A percentile compares a stretch with the other conserved stretches of the same genome.
Conservation (phyloP, 2,888 invertebrate genomes). For the Cyclophora albipunctata region DNA sequence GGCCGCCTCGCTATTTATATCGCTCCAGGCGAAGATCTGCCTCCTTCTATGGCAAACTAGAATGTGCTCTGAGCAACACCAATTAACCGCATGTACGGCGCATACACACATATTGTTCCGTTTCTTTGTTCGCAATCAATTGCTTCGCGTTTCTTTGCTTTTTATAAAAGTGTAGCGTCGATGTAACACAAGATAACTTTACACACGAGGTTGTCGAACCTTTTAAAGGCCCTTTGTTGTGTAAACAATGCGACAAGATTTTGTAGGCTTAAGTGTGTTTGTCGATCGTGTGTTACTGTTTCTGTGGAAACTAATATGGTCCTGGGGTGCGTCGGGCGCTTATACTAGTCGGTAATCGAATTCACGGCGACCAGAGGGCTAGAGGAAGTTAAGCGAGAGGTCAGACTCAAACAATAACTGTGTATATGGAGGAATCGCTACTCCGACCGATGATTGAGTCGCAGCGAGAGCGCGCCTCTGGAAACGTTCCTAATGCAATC, state of each 20-base stretch:
- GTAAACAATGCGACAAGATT: conserved; percentile 45
- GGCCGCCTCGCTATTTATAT: conserved; percentile 62
- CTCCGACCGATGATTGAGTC: conserved; percentile 37
- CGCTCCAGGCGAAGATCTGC: conserved; percentile 52
- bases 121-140: conserved; percentile 44
- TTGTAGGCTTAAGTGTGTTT: conserved; percentile 38
- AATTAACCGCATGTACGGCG: conserved; percentile 49
- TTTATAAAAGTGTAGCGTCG: conserved; percentile 29
- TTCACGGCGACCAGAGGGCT: conserved; percentile 28
- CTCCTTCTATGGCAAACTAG: conserved; percentile 66
- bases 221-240: conserved; percentile 44
- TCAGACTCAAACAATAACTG: conserved; percentile 47
- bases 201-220: conserved; percentile 47
- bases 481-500: conserved; percentile 44
- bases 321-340: conserved; percentile 17
- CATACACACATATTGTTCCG: conserved; percentile 52
- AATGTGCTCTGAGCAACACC: conserved; percentile 41
- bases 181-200: conserved; percentile 33
- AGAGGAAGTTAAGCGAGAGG: conserved; percentile 31
- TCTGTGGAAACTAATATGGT: conserved; percentile 21
- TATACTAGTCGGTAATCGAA: conserved; percentile 48
- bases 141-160: conserved; percentile 28
- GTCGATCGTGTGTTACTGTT: conserved; percentile 32
- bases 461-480: conserved; percentile 44
- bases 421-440: conserved; percentile 50